Percentiles rank a stretch among this genome's conserved stretches.
These are phyloP conservation scores for Istiophorus platypterus DNA, from an alignment of 2,113 vertebrate genomes.

Conservation along the genomic window DNA sequence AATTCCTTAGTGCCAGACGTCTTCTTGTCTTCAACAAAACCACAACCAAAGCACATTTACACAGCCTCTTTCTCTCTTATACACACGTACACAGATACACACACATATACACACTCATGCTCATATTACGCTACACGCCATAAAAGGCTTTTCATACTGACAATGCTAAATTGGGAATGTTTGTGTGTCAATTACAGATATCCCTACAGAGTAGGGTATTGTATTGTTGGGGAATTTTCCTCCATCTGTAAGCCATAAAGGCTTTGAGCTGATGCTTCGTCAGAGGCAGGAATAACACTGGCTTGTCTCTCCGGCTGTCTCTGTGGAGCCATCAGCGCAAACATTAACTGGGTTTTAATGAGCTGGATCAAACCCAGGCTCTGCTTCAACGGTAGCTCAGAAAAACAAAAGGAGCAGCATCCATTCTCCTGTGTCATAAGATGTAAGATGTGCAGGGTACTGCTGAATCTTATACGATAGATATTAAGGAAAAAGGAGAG, in stretches of 20 bases:
- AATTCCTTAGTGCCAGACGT: slow-evolving; percentile 60
- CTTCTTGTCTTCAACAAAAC: slow-evolving; percentile 42
- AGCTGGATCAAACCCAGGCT: slow-evolving; percentile 73
- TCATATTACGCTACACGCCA: slow-evolving; percentile 15
- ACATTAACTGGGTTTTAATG: slow-evolving; percentile 80
- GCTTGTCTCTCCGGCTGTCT: slow-evolving; percentile 65
- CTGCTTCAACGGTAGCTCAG: slow-evolving; percentile 54
- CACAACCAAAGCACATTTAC: slow-evolving; percentile 20
- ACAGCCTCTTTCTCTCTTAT: background rate
- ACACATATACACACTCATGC: background rate
- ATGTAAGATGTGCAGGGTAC: background rate
- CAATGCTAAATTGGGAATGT: slow-evolving; percentile 55
- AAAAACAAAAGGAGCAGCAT: slow-evolving; percentile 36
- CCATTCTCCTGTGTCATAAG: slow-evolving; percentile 11
- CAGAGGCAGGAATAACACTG: slow-evolving; percentile 66
- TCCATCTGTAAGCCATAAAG: slow-evolving; percentile 67
- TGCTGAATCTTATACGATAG: background rate
- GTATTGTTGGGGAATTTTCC: slow-evolving; percentile 48
- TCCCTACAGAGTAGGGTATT: slow-evolving; percentile 48
- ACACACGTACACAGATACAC: background rate
- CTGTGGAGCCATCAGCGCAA: slow-evolving; percentile 74
- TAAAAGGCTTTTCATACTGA: slow-evolving; percentile 43
- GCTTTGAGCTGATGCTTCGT: slow-evolving; percentile 57
- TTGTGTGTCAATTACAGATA: slow-evolving; percentile 51
- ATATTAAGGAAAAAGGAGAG: background rate